These are phyloP conservation scores for Trichopoda pennipes DNA, from an alignment of 2,888 invertebrate genomes.

Conservation along the genomic window DNA sequence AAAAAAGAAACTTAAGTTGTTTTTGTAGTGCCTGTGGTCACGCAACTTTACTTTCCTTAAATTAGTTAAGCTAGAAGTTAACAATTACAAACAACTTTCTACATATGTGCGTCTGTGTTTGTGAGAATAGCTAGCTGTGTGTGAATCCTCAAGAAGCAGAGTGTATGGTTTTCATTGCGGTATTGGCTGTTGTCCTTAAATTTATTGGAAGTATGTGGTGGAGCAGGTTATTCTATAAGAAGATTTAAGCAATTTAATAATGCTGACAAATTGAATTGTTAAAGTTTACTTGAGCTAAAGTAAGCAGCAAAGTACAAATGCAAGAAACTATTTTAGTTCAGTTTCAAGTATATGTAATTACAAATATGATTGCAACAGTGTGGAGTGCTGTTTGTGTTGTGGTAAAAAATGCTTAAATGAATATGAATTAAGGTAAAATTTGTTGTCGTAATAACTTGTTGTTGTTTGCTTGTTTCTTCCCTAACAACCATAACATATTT, in stretches of 20 bases:
- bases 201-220: background rate
- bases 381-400: background rate
- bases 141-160: background rate
- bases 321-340: background rate
- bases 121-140: background rate
- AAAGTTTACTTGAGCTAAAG: constrained; percentile 3
- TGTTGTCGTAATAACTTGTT: background rate
- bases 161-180: constrained; percentile 12
- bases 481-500: constrained; percentile 37
- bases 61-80: constrained; percentile 62
- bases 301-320: background rate
- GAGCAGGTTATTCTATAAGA: constrained; percentile 4
- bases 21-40: constrained; percentile 65
- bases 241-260: constrained; percentile 42
- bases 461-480: constrained; percentile 43
- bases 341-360: background rate
- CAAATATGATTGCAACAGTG: background rate
- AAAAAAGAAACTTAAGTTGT: constrained; percentile 55
- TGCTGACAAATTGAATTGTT: constrained; percentile 39
- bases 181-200: constrained; percentile 25
- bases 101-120: background rate
- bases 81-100: constrained; percentile 54
- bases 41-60: constrained; percentile 58
- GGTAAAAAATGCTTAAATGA: constrained; percentile 14
- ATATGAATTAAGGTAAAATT: background rate